Evolutionary conservation across 2,113 vertebrate species (phyloP), one percentile per base, ranked within the genome.

Genomic region (Oncorhynchus clarkii): DNA sequence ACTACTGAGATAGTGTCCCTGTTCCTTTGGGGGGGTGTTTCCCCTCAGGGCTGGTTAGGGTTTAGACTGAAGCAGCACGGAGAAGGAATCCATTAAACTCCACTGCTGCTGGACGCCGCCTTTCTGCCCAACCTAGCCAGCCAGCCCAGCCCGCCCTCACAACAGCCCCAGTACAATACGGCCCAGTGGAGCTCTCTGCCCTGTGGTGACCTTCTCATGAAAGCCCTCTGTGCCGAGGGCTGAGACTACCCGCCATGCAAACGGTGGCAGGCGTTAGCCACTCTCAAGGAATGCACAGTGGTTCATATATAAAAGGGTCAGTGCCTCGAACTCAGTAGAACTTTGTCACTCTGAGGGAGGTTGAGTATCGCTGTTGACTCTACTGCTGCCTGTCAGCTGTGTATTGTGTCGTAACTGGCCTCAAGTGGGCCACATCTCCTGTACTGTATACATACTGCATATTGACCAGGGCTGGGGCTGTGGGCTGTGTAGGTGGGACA

Each of bases 401-500:
- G 20, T 34, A 68, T 81, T 82, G 71, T 77, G 78, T 84, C 54
- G 67, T 81, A 76, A 84, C 51, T 31, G 67, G 75, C 60, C 81
- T 74, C 81, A 3, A 20, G 71, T 80, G 81, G 74, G 31, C 60
- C 57, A 72, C 76, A 78, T 48, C 54, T 20, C 2, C 49, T 66
- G 67, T 67, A 31, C 69, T 72, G 68, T 39, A 45, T 2, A 27
- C 67, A 68, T 68, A 24, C 16, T 4, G 67, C 67, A 68, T 68
- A 24, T 16, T 20, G 16, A 22, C 70, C 59, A 24, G 69, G 39
- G 31, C 74, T 64, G 29, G 11, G 59, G 70, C 45, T 67, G 67
- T 77, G 7, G 34, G 45, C 65, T 88, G 85, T 83, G 87, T 88
- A 88, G 88, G 89, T 90, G 88, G 86, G 49, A 54, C 48, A 87